Evolutionary conservation across 2,113 vertebrate genomes (phyloP), one percentile per base, ranked within the genome.

Genomic region (Eublepharis macularius): DNA sequence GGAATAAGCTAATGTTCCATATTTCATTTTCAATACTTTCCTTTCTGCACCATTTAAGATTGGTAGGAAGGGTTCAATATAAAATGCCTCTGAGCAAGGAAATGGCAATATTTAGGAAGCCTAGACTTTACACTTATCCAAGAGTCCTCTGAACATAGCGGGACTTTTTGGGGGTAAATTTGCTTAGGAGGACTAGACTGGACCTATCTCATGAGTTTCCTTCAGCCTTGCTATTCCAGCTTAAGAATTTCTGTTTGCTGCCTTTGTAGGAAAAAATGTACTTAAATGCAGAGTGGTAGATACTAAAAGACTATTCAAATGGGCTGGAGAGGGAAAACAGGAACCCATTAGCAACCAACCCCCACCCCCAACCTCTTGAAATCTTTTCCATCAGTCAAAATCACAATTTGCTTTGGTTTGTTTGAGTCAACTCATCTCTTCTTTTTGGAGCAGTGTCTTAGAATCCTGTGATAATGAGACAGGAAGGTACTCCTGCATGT

Each of bases 281-380:
- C 6, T 14, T 6, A 3, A 29, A 32, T 54, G n/a, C 7, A 39
- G 57, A 16, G 39, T 39, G n/a, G 2, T 36, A 5, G 41, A 60
- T 60, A 24, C 41, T 43, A n/a, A 36, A 19, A 65, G 73, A 66
- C 45, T 2, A 76, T 5, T 13, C 45, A 9, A 12, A 80, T 77
- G 24, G 77, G 82, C 82, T 34, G 76, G 84, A 77, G 83, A 76
- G 76, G 43, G 41, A 39, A 88, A 83, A 41, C 70, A 72, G 90
- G 85, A 60, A 13, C 60, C 83, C 47, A 51, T 84, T 91, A 89
- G 49, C 60, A 70, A 41, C n/a, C 88, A 10, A 24, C 88, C 83
- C 80, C 89, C 36, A 89, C 65, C 21, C 60, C 76, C 39, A 41
- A 86, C 57, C 85, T 63, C 8, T 29, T 63, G 24, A 29, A 63